Base-by-base conservation (phyloP, 2,888 invertebrate species). In the Apomyelois bistriatella region DNA sequence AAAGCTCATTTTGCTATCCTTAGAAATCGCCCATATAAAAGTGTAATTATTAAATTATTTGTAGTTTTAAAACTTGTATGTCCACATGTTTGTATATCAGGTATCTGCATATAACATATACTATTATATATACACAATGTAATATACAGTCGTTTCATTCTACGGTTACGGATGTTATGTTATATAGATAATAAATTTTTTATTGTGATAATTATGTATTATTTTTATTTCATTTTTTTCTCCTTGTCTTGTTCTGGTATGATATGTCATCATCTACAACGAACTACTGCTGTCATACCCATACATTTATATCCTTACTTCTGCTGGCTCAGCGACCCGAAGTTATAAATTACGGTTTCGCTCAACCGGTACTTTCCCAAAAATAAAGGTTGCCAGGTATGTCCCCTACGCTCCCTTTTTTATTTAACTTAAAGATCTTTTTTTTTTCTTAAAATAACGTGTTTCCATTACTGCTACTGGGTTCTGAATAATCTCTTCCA, bases 171-270 rank as follows among this genome's bases (percentile, higher is more conserved):
- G 80, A 86, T 85, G 88, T 88, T 89, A 87, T 85, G 85, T 87
- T 87, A 85, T 83, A 86, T 82, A 87, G 85, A 83, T 79, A 86
- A 83, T 87, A 87, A 80, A 85, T 83, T 88, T 88, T 88, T 89
- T 88, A 89, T 87, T 87, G 87, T 87, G 85, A 86, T 85, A 81
- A 59, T 64, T 55, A 64, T 64, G 53, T 55, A 60, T 54, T 72
- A 76, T 74, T 68, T 60, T 50, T 15, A 35, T 54, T 36, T 35
- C 13, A 32, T 37, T 16, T 43, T 41, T 13, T 5, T 16, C 8
- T 32, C 7, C 10, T 2, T 32, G 32, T 9, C 1, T 32, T 32
- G 7, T 3, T 32, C 10, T 32, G 32, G 32, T 9, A 3, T 10
- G 10, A 32, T 2, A 3, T 22, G 5, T 22, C 3, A 22, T 5